These are phyloP conservation scores for Hesperophylax magnus DNA, from an alignment of 1,140 invertebrate species.

Conservation along the genomic window DNA sequence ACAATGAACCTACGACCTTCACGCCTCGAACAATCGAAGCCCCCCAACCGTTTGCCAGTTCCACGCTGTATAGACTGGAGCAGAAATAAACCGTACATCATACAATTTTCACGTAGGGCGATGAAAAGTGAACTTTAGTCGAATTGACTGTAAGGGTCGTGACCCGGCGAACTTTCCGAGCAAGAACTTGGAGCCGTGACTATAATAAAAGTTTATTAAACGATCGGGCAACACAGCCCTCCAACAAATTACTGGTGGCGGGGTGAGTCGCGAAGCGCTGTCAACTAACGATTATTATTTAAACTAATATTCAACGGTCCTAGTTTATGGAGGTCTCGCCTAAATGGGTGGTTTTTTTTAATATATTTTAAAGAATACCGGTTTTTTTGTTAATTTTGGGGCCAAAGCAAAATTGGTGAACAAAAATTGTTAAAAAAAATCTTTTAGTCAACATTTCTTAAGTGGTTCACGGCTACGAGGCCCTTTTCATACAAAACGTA, in stretches of 20 bases:
- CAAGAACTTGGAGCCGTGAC: slow-evolving; percentile 35
- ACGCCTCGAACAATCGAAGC: no score
- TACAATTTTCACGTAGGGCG: slow-evolving; percentile 28
- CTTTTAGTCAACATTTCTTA: no score
- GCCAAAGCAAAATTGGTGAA: no score
- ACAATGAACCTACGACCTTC: no score
- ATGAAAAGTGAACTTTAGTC: slow-evolving; percentile 20
- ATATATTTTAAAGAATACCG: neutral
- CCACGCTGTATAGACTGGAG: slow-evolving; percentile 8
- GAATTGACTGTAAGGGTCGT: slow-evolving; percentile 31
- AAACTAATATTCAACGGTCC: slow-evolving; percentile 25
- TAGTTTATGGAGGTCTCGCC: slow-evolving; percentile 1
- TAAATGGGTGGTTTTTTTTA: neutral
- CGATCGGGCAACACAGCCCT: slow-evolving; percentile 41
- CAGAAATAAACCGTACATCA: slow-evolving; percentile 26
- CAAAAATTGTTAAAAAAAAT: no score
- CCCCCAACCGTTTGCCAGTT: neutral
- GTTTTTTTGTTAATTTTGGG: no score
- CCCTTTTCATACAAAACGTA: no score
- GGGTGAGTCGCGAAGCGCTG: neutral
- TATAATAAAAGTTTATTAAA: slow-evolving; percentile 51
- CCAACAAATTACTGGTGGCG: slow-evolving; percentile 45
- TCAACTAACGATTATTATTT: slow-evolving; percentile 44
- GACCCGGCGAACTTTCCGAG: slow-evolving; percentile 16
- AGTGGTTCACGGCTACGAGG: no score